These are phyloP conservation scores for Nasonia giraulti DNA, from an alignment of 1,140 invertebrate species.

Conservation along the genomic window DNA sequence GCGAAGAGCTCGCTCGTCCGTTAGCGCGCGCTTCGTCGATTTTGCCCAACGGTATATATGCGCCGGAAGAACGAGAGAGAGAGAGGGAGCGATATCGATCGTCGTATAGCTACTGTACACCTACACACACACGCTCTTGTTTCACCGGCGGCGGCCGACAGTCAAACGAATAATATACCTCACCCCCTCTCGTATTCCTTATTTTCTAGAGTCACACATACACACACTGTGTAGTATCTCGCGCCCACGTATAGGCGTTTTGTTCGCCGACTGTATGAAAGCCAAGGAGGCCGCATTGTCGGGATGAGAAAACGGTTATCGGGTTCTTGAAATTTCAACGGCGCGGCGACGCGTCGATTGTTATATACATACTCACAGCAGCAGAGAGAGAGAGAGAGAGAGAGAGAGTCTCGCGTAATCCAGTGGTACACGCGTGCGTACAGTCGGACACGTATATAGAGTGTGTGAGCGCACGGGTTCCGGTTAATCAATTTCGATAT, in stretches of 20 bases:
- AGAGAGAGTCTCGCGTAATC: not conserved
- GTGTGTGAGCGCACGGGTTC: not conserved
- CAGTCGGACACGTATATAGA: not conserved
- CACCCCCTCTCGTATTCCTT: not conserved
- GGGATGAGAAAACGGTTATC: slow-evolving; percentile 30
- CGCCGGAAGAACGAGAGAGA: not conserved
- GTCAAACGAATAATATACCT: slow-evolving; percentile 9
- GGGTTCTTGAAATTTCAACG: slow-evolving; percentile 21
- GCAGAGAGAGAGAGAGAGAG: too few species aligned
- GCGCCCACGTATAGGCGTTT: not conserved
- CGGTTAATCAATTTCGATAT: not conserved
- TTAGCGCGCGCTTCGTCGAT: not conserved
- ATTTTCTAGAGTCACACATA: not conserved
- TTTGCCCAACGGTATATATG: not conserved
- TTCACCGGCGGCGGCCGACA: slow-evolving; percentile 4
- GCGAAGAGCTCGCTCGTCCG: not conserved
- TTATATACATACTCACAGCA: not conserved
- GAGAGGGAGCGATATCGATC: slow-evolving; percentile 23
- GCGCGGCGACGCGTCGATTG: not conserved
- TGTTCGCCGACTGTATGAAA: not conserved
- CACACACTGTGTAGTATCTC: too few species aligned
- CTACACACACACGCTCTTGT: not conserved
- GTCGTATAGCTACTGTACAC: not conserved
- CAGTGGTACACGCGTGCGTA: not conserved
- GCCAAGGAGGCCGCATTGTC: not conserved